Percentiles rank a stretch among this genome's conserved stretches.
Conservation (phyloP, 2,888 invertebrate species). For the Eilema caniola region DNA sequence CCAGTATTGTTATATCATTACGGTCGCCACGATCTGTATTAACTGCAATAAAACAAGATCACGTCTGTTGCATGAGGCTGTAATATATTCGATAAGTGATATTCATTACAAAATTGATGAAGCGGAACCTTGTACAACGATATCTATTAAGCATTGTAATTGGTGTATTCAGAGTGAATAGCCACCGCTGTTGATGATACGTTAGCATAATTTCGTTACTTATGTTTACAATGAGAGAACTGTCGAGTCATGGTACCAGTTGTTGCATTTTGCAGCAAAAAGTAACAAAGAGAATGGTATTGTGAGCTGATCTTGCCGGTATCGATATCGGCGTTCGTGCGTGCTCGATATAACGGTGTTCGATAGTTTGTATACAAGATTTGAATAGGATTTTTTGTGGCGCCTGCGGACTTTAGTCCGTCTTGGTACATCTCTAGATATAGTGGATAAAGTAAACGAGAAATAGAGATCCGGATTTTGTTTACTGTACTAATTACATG, state of each 20-base stretch:
- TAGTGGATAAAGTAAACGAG: constrained; percentile 37
- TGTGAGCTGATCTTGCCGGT: constrained; percentile 51
- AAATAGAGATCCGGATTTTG: not conserved
- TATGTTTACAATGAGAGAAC: constrained; percentile 75
- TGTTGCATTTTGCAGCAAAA: constrained; percentile 82
- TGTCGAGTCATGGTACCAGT: constrained; percentile 72
- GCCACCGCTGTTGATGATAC: constrained; percentile 67
- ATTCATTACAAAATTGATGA: constrained; percentile 56
- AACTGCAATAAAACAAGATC: constrained; percentile 38
- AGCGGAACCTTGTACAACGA: constrained; percentile 55
- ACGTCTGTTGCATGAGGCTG: constrained; percentile 36
- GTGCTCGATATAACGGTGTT: constrained; percentile 76
- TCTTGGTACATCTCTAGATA: constrained; percentile 73
- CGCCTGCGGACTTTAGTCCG: constrained; percentile 65
- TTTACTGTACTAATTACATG: not conserved
- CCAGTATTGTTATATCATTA: constrained; percentile 36
- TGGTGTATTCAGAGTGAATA: constrained; percentile 72
- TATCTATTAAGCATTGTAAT: constrained; percentile 63
- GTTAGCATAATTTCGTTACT: constrained; percentile 75
- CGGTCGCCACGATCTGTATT: constrained; percentile 41
- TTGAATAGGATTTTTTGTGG: constrained; percentile 77
- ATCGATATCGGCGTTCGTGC: constrained; percentile 69
- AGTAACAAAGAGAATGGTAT: constrained; percentile 64
- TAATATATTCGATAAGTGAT: constrained; percentile 56
- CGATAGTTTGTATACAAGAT: constrained; percentile 77